These are phyloP conservation scores for Cryptotermes secundus DNA, from an alignment of 1,140 invertebrate genomes.

Conservation along the genomic window DNA sequence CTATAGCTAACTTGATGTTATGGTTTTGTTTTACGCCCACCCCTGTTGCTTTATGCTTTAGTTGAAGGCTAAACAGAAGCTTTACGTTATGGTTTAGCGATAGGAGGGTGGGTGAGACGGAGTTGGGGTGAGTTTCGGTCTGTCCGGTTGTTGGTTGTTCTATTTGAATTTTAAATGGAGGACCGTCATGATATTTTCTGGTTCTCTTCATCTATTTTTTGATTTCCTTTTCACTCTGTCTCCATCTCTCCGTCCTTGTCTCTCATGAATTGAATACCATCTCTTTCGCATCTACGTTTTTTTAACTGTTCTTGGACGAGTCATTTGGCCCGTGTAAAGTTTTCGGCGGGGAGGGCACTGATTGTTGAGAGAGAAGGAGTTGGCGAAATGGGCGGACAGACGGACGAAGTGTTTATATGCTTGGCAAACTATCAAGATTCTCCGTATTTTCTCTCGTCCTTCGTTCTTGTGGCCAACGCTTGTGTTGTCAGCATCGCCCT, in stretches of 20 bases:
- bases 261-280: too few relatives aligned
- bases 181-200: not conserved
- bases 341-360: not conserved
- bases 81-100: too few relatives aligned
- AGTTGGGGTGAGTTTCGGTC: too few relatives aligned
- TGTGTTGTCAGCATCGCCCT: too few relatives aligned
- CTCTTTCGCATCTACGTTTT: not conserved
- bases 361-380: not conserved
- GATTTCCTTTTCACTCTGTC: not conserved
- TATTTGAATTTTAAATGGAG: conserved; percentile 18
- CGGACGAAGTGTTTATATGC: not conserved
- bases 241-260: not conserved
- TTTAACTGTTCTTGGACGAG: not conserved
- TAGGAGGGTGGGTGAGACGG: too few relatives aligned
- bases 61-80: too few relatives aligned
- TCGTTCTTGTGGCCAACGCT: not conserved
- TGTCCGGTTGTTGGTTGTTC: too few relatives aligned
- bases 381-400: not conserved
- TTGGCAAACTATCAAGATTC: not conserved
- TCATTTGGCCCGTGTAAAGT: not conserved
- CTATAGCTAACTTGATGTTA: too few relatives aligned
- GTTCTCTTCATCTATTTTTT: not conserved
- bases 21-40: too few relatives aligned
- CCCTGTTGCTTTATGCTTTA: too few relatives aligned
- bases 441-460: not conserved